phyloP scores from a whole-genome alignment of 2,113 vertebrate genomes.

The Myrmophylax atrothorax region DNA sequence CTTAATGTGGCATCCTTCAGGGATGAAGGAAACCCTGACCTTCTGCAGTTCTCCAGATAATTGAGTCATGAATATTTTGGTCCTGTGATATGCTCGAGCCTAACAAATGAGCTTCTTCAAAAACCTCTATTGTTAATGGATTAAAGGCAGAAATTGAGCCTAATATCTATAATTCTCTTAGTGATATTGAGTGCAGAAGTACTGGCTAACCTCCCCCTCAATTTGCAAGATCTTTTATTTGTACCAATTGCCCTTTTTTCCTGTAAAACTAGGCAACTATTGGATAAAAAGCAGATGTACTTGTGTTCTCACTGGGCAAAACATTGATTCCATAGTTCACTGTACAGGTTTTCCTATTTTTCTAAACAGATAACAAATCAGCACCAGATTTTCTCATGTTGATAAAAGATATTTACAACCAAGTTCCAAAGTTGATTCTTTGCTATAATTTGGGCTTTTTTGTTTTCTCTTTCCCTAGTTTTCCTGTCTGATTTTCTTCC shows the following conservation, averaged over 20 bases:
- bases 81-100: not conserved
- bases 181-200: not conserved
- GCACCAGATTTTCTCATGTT: not conserved
- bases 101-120: slow-evolving; percentile 20
- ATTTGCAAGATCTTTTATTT: not conserved
- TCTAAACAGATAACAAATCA: slow-evolving; percentile 20
- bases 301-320: not conserved
- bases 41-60: slow-evolving; percentile 1
- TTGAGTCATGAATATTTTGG: not conserved
- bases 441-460: not conserved
- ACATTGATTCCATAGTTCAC: not conserved
- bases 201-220: not conserved
- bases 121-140: not conserved
- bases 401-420: not conserved
- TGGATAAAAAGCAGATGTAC: not conserved
- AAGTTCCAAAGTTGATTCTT: not conserved
- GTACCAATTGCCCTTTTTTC: not conserved
- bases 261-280: not conserved
- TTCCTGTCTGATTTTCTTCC: not conserved
- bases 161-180: not conserved
- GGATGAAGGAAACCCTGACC: not conserved
- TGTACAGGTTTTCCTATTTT: not conserved
- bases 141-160: not conserved
- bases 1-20: not conserved
- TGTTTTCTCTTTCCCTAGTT: not conserved